Evolutionary conservation across 1,140 invertebrate species (phyloP), one percentile per base, ranked within the genome.

Genomic region (Hermatobates lingyangjiaoensis): DNA sequence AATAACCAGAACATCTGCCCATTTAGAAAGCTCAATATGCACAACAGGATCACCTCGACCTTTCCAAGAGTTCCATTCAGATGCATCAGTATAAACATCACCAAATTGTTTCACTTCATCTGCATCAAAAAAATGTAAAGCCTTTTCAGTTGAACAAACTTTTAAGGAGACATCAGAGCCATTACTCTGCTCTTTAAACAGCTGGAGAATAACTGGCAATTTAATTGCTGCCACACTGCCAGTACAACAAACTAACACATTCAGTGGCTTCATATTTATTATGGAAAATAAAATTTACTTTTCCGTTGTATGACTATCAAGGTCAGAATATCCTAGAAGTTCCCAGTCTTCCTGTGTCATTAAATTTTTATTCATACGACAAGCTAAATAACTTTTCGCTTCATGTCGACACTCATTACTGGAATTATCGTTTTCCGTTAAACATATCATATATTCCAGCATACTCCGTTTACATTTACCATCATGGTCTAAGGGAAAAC

Each of bases 11-110:
- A 94, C 56, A 67, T 98, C 89, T 0, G 95, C 94, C 92, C 92
- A 97, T 66, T 93, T 91, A 7, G 81, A 77, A 3, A 99, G 69
- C 56, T 98, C 90, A 57, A 99, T 96, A 62, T 99, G 96, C 0
- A 98, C 61, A 0, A 99, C 87, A 4, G 92, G 91, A 75, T 99
- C 95, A 0, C 87, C 87, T 57, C 91, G 71, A 40, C 77, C 74
- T 51, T 80, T 77, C 94, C 94, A 98, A n/a, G 72, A 69, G 1
- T 72, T 68, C 94, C 95, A 98, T 71, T 98, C 95, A 59, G 86
- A 80, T 20, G 74, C 71, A 68, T 98, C 93, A 24, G 74, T 76
- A 45, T 79, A 76, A 20, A 94, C 64, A 58, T 74, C 68, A 38
- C 77, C 71, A 27, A 60, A 51, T n/a, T 56, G 55, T 7, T 42